Conservation (phyloP, 2,888 invertebrate genomes). For the Drosophila planitibia region DNA sequence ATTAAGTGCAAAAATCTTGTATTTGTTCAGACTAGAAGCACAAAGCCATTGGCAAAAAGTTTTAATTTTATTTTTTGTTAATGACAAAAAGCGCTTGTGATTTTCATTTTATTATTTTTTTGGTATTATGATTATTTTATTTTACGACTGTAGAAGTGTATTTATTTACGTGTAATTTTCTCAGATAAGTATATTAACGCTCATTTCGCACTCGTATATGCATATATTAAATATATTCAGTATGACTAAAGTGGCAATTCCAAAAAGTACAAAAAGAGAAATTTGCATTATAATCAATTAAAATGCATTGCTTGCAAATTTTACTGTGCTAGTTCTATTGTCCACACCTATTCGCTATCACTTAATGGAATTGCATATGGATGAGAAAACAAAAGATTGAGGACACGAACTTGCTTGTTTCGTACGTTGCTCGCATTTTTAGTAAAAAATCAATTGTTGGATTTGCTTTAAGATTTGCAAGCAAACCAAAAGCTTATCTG, state of each 20-base stretch:
- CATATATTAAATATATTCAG: not conserved
- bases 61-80: conserved; percentile 18
- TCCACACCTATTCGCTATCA: conserved; percentile 8
- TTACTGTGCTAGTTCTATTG: conserved; percentile 10
- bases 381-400: conserved; percentile 42
- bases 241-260: conserved; percentile 1
- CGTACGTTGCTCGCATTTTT: conserved; percentile 30
- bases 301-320: conserved; percentile 1
- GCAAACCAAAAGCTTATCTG: not conserved
- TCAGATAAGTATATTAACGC: conserved; percentile 2
- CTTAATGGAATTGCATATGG: conserved; percentile 20
- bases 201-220: conserved; percentile 1
- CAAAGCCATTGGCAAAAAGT: conserved; percentile 32
- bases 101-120: conserved; percentile 47
- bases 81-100: conserved; percentile 41
- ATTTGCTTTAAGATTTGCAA: not conserved
- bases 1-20: conserved; percentile 72
- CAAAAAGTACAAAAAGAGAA: conserved; percentile 3
- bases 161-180: conserved; percentile 1
- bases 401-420: conserved; percentile 43
- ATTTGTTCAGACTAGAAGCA: conserved; percentile 62
- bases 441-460: conserved; percentile 8
- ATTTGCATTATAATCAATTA: conserved; percentile 21
- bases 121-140: not conserved
- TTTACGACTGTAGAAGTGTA: not conserved